phyloP scores from a whole-genome alignment of 2,888 invertebrate species.

The Callyntrura sp. region DNA sequence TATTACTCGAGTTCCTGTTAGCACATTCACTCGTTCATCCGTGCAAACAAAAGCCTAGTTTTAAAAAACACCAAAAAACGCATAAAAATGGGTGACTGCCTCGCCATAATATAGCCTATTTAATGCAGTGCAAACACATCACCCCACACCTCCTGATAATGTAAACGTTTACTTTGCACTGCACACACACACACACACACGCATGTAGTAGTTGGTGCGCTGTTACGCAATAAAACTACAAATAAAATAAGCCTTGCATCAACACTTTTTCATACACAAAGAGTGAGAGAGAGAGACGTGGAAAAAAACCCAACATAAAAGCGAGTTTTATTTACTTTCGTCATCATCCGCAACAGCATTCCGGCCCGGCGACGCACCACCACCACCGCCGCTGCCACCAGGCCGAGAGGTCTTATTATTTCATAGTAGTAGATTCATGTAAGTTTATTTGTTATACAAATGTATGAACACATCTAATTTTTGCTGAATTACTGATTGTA shows the following conservation, averaged over 20 bases:
- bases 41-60: conserved; percentile 13
- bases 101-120: too few species aligned
- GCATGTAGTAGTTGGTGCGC: background rate
- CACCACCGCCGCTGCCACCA: too few species aligned
- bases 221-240: conserved; percentile 18
- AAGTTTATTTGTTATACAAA: too few species aligned
- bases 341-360: background rate
- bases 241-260: conserved; percentile 23
- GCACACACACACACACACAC: too few species aligned
- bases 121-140: conserved; percentile 3
- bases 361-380: background rate
- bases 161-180: too few species aligned
- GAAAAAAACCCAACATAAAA: too few species aligned
- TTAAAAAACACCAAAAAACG: background rate
- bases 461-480: too few species aligned
- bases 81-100: background rate
- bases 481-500: background rate
- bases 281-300: too few species aligned
- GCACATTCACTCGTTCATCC: conserved; percentile 12
- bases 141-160: background rate
- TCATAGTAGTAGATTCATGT: too few species aligned
- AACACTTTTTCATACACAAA: background rate
- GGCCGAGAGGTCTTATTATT: too few species aligned
- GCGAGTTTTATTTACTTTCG: conserved; percentile 33
- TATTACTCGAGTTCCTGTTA: conserved; percentile 20